Base-by-base conservation (phyloP, 1,140 invertebrate genomes). In the Neodiprion fabricii region DNA sequence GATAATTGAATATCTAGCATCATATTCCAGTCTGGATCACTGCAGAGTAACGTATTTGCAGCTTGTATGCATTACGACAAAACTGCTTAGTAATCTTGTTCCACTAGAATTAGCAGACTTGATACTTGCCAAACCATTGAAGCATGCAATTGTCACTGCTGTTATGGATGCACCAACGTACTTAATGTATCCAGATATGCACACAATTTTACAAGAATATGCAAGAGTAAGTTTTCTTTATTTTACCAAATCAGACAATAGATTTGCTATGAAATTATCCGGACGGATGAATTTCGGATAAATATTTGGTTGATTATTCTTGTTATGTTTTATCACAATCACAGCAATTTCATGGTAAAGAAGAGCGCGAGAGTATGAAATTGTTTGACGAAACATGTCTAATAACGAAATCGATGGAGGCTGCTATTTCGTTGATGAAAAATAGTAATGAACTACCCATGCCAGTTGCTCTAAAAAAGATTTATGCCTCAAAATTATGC, bases 101-200 rank as follows among this genome's bases (percentile, higher is more conserved):
- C 86, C 86, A 17, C 74, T 87, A 23, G 85, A 87, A 78, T 68
- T 86, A 40, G 80, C 85, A 7, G 80, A 86, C 65, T 69, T 72
- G 47, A 75, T 86, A 11, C 68, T 87, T 72, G 83, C 86, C 47
- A 82, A 83, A 21, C 72, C 72, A 50, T 72, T 87, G 17, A 85
- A 85, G 79, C 68, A 74, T 47, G 82, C 80, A 0, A 80, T 87
- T 50, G 79, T 76, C 17, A 61, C 50, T 12, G 79, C 80, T 17
- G 72, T 85, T 47, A 81, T 86, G 79, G 86, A 87, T 72, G 83
- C 85, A n/a, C 75, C 84, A 14, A 83, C 86, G 72, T 86, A 82
- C 74, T 70, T 87, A 9, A 78, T 86, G 68, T 84, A 83, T 76
- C 78, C 80, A 9, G 74, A 73, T 23, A 70, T 87, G 10, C 83